phyloP scores from a whole-genome alignment of 2,113 vertebrate species.

The Falco punctatus region DNA sequence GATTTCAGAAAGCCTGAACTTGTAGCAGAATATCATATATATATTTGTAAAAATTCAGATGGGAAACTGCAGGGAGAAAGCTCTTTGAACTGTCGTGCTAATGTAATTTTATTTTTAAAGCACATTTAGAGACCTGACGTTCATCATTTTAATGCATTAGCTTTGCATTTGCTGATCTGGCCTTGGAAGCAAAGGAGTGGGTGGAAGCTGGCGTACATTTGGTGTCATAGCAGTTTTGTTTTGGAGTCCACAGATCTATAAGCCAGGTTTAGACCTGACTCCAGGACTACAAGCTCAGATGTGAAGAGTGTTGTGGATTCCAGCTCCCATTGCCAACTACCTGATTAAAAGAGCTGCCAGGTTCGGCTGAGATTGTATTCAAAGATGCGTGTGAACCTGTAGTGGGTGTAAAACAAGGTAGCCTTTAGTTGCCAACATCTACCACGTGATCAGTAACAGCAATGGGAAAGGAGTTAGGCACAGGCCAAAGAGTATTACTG shows the following conservation, averaged over 20 bases:
- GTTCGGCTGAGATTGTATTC: neutral
- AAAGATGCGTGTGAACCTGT: neutral
- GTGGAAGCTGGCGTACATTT: neutral
- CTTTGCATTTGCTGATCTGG: neutral
- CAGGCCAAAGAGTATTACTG: accelerated
- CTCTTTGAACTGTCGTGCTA: neutral
- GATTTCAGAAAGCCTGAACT: neutral
- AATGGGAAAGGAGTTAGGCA: neutral
- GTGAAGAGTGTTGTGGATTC: neutral
- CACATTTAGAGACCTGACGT: neutral
- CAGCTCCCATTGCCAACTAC: neutral
- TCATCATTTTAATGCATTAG: neutral
- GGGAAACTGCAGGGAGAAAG: neutral
- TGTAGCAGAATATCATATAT: neutral
- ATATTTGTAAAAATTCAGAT: neutral
- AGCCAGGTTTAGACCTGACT: neutral
- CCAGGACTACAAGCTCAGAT: neutral
- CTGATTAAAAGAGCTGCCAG: neutral
- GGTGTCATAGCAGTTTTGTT: neutral
- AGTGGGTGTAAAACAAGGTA: neutral
- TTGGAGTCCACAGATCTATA: neutral
- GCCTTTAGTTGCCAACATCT: neutral
- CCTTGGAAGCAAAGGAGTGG: neutral
- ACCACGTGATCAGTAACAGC: neutral
- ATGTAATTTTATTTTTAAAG: conserved; percentile 20